These are phyloP conservation scores for Hippocampus guttulatus DNA, from an alignment of 2,113 vertebrate species.

Conservation along the genomic window DNA sequence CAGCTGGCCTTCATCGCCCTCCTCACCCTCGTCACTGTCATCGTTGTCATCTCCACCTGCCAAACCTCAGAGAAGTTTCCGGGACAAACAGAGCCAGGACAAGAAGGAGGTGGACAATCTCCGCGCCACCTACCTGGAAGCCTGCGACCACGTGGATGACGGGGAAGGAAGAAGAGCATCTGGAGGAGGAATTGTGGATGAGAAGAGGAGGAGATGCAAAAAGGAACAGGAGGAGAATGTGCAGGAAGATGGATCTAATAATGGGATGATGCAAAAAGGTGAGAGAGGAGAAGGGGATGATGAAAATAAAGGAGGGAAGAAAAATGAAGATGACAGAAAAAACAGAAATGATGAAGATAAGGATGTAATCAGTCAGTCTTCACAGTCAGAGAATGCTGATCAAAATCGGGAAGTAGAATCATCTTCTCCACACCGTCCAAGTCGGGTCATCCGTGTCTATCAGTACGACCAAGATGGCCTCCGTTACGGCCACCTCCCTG, in stretches of 20 bases:
- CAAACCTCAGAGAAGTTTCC: slow-evolving; percentile 59
- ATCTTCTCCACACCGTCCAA: background rate
- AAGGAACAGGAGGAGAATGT: background rate
- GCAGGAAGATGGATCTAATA: background rate
- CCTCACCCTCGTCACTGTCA: background rate
- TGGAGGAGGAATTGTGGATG: background rate
- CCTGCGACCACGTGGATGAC: slow-evolving; percentile 10
- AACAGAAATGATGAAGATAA: background rate
- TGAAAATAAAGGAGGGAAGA: background rate
- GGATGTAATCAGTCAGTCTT: background rate
- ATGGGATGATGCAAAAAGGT: background rate
- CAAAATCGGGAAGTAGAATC: background rate
- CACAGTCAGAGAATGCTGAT: background rate
- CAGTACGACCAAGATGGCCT: slow-evolving; percentile 74
- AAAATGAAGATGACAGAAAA: slow-evolving; percentile 1
- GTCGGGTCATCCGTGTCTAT: slow-evolving; percentile 69
- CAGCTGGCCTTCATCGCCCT: background rate
- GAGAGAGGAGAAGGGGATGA: background rate
- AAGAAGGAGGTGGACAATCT: background rate
- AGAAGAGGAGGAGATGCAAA: background rate
- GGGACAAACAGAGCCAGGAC: slow-evolving; percentile 14
- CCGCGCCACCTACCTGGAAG: slow-evolving; percentile 27
- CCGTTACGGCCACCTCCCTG: slow-evolving; percentile 53
- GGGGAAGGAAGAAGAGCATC: slow-evolving; percentile 2
- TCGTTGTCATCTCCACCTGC: slow-evolving; percentile 22